Evolutionary conservation across 2,113 vertebrate species (phyloP).

Genomic region (Stictonetta naevosa): DNA sequence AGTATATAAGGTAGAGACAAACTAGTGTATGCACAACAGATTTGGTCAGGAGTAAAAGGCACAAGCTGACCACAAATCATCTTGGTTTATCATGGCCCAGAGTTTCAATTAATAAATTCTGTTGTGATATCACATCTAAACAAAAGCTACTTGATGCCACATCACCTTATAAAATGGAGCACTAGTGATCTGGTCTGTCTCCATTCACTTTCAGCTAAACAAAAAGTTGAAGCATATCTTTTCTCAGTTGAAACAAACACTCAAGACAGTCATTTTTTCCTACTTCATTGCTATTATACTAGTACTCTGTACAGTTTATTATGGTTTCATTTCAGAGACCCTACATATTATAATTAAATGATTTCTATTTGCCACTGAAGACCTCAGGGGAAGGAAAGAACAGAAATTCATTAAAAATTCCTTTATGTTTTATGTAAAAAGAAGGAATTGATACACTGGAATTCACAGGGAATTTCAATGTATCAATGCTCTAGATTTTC

Average conservation of each 20-base stretch:
- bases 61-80: neutral
- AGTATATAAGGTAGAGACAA: neutral
- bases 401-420: neutral
- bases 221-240: neutral
- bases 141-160: accelerated
- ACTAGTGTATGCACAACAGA: neutral
- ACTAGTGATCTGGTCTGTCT: neutral
- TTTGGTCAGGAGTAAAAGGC: neutral
- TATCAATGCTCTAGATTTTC: neutral
- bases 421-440: neutral
- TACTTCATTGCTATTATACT: neutral
- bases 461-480: neutral
- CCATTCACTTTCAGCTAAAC: neutral
- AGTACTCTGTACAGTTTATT: neutral
- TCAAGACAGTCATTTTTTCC: neutral
- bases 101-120: neutral
- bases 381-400: neutral
- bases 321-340: neutral
- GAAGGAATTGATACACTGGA: neutral
- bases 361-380: neutral
- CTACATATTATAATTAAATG: neutral
- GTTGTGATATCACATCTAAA: neutral
- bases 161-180: neutral
- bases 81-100: neutral
- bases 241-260: neutral